A percentile compares a stretch with the other conserved stretches of the same genome.
phyloP scores from a whole-genome alignment of 2,888 invertebrate genomes.

The Sussaba pulchella region DNA sequence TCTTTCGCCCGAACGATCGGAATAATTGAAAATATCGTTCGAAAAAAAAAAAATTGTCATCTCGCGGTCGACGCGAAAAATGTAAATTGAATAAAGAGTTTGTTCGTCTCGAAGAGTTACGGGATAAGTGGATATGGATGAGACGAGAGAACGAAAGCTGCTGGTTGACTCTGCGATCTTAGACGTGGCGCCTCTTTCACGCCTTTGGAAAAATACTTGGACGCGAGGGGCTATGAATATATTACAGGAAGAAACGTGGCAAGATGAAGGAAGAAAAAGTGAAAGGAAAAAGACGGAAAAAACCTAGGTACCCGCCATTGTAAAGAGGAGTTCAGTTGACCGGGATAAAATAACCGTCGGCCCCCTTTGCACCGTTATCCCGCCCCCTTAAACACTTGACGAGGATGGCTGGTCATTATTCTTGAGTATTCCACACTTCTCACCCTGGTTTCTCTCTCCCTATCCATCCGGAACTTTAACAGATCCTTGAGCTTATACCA shows the following conservation, averaged over 20 bases:
- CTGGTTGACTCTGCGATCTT: conserved; percentile 33
- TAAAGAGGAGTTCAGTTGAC: conserved; percentile 75
- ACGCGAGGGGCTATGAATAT: conserved; percentile 81
- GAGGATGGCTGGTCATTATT: conserved; percentile 74
- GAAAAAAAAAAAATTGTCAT: neutral
- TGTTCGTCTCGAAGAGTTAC: too few relatives aligned
- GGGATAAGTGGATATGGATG: conserved; percentile 17
- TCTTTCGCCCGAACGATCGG: neutral
- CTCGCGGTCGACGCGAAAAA: neutral
- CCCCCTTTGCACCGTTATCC: conserved; percentile 45
- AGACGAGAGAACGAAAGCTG: conserved; percentile 34
- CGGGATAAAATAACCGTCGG: conserved; percentile 55
- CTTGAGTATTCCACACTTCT: conserved; percentile 70
- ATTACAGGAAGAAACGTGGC: conserved; percentile 73
- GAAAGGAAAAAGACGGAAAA: conserved; percentile 40
- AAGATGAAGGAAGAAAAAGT: conserved; percentile 18
- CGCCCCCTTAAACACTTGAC: conserved; percentile 78
- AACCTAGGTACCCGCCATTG: conserved; percentile 50
- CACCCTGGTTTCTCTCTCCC: conserved; percentile 54
- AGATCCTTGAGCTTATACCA: conserved; percentile 39
- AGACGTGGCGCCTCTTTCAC: conserved; percentile 41
- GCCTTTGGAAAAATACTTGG: conserved; percentile 64
- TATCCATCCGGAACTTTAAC: conserved; percentile 36
- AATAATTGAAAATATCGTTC: too few relatives aligned
- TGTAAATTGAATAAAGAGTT: conserved; percentile 6